These are phyloP conservation scores for Dysdera silvatica DNA, from an alignment of 1,140 invertebrate species.

Conservation along the genomic window DNA sequence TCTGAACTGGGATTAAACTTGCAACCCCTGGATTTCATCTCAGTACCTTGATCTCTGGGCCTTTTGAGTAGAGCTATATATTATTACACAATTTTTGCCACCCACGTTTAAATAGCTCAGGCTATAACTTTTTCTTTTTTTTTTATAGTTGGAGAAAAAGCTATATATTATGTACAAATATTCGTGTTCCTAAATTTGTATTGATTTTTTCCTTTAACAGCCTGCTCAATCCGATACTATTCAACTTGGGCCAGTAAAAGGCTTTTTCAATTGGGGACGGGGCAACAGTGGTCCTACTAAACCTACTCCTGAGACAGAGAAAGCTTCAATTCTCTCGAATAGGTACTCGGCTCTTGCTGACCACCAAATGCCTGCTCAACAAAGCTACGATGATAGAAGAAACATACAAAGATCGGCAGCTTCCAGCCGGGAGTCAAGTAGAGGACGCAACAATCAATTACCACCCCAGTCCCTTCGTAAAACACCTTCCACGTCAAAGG, in stretches of 20 bases:
- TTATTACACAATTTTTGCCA: too few species aligned
- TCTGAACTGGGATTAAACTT: too few species aligned
- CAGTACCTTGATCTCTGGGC: too few species aligned
- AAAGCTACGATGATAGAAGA: slow-evolving; percentile 13
- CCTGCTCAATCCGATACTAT: slow-evolving; percentile 41
- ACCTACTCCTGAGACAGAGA: not conserved
- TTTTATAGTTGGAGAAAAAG: too few species aligned
- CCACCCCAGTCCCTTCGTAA: slow-evolving; percentile 11
- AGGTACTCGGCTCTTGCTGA: slow-evolving; percentile 33
- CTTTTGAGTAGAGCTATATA: too few species aligned
- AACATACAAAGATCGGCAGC: slow-evolving; percentile 26
- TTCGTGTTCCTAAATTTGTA: too few species aligned
- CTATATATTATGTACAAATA: too few species aligned
- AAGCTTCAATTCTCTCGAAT: slow-evolving; percentile 37
- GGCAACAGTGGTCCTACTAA: slow-evolving; percentile 43
- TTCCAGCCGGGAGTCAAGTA: slow-evolving; percentile 28
- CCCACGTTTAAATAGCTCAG: too few species aligned
- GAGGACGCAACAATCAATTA: slow-evolving; percentile 11
- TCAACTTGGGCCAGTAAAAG: slow-evolving; percentile 45
- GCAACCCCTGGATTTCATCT: too few species aligned
- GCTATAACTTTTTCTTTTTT: too few species aligned
- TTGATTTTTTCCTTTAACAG: slow-evolving; percentile 1
- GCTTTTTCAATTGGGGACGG: slow-evolving; percentile 40
- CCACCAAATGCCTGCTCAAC: not conserved
- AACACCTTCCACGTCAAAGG: slow-evolving; percentile 20